Conservation (phyloP, 2,888 invertebrate species). For the Taenaris catops region DNA sequence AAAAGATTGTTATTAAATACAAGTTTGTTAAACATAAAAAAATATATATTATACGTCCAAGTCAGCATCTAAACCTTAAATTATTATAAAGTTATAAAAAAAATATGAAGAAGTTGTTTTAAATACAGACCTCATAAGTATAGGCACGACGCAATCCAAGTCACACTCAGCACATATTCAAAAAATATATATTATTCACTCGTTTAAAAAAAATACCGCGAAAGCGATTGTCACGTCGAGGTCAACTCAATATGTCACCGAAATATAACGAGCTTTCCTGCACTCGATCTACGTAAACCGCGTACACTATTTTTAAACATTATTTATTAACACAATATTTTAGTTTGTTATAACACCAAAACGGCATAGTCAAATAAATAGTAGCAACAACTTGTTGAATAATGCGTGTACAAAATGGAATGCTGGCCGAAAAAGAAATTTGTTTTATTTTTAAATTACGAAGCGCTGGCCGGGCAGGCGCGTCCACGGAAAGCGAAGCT, state of each 20-base stretch:
- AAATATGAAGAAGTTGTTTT: conserved; percentile 3
- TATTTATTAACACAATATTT: conserved; percentile 25
- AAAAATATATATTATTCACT: conserved; percentile 15
- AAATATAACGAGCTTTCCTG: conserved; percentile 42
- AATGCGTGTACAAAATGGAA: conserved; percentile 20
- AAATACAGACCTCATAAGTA: conserved; percentile 19
- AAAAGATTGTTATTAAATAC: no score
- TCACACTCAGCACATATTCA: conserved; percentile 20
- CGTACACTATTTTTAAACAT: conserved; percentile 56
- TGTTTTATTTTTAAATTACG: conserved; percentile 65
- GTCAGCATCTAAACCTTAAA: no score
- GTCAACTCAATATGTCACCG: conserved; percentile 52
- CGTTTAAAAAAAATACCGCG: conserved; percentile 26
- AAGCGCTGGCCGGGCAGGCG: conserved; percentile 57
- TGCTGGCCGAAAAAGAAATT: conserved; percentile 32
- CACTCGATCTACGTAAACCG: conserved; percentile 29
- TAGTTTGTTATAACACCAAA: conserved; percentile 4
- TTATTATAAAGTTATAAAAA: no score
- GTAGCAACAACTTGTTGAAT: conserved; percentile 14
- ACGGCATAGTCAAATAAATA: conserved; percentile 9
- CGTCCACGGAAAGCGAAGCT: conserved; percentile 57
- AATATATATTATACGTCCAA: no score
- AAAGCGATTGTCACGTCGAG: conserved; percentile 28
- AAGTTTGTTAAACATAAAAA: no score
- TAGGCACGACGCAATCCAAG: conserved; percentile 18